These are phyloP conservation scores for Aquatica leii DNA, from an alignment of 2,888 invertebrate genomes.

Conservation along the genomic window DNA sequence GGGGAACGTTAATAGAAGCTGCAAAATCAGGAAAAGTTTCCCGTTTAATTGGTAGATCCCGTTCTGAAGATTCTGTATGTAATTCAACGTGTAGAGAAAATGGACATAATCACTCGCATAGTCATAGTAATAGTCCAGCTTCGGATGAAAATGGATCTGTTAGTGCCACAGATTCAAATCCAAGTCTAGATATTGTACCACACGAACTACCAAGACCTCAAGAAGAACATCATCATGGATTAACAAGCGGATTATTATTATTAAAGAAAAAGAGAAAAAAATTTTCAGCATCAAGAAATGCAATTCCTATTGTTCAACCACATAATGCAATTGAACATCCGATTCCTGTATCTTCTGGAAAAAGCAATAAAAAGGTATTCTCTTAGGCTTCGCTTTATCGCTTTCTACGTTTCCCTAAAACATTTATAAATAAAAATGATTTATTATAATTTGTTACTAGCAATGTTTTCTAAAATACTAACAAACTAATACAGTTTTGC, in stretches of 20 bases:
- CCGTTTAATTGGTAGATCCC: conserved; percentile 78
- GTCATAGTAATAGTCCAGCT: conserved; percentile 66
- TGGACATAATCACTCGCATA: conserved; percentile 62
- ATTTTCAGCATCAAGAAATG: conserved; percentile 80
- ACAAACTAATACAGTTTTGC: too few species aligned
- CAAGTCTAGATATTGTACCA: conserved; percentile 63
- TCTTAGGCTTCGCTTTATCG: not conserved
- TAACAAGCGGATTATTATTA: conserved; percentile 73
- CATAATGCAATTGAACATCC: conserved; percentile 60
- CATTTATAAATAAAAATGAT: too few species aligned
- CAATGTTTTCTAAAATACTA: too few species aligned
- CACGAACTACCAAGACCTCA: conserved; percentile 43
- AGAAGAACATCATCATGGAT: conserved; percentile 55
- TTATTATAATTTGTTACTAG: too few species aligned
- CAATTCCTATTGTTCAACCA: conserved; percentile 65
- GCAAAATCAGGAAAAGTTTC: conserved; percentile 84
- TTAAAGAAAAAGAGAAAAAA: conserved; percentile 83
- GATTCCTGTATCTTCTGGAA: conserved; percentile 49
- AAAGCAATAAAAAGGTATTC: conserved; percentile 50
- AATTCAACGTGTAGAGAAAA: conserved; percentile 64
- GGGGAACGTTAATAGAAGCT: conserved; percentile 88
- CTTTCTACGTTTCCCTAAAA: too few species aligned
- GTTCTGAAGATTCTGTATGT: conserved; percentile 86
- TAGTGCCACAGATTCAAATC: conserved; percentile 75
- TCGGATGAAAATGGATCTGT: conserved; percentile 77